Percentiles rank a stretch among this genome's conserved stretches.
Evolutionary conservation across 2,797 vertebrate species (phyloP).

Genomic region (Cuculus canorus): DNA sequence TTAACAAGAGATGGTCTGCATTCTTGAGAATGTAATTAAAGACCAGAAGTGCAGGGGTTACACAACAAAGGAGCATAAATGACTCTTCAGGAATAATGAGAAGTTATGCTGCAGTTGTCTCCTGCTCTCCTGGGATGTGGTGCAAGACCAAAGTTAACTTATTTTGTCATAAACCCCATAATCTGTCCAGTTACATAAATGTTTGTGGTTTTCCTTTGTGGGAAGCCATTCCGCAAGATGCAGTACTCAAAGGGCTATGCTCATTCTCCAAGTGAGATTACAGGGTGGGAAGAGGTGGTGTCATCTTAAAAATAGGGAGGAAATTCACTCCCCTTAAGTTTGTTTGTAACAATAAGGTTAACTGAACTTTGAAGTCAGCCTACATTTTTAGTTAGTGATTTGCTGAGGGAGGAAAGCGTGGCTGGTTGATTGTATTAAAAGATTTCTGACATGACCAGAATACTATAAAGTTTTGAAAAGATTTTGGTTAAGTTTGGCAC

Average conservation of each 20-base stretch:
- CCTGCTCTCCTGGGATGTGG: background rate
- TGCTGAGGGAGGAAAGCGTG: background rate
- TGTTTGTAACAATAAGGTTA: background rate
- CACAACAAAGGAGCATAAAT: background rate
- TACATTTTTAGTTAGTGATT: background rate
- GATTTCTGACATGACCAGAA: background rate
- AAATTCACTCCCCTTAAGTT: background rate
- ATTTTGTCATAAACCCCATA: constrained; percentile 21
- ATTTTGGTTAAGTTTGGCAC: background rate
- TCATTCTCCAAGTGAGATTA: constrained; percentile 27
- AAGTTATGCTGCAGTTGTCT: background rate
- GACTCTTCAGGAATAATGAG: background rate
- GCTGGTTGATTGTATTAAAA: background rate
- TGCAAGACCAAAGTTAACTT: constrained; percentile 14
- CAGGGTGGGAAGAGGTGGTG: background rate
- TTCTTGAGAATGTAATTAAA: constrained; percentile 1
- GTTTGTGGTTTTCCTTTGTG: constrained; percentile 44
- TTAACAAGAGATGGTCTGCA: background rate
- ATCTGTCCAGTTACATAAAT: constrained; percentile 36
- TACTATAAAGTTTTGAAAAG: background rate
- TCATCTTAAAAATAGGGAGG: background rate
- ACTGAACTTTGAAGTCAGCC: background rate
- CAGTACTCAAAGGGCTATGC: background rate
- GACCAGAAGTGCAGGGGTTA: background rate
- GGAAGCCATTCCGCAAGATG: background rate